phyloP scores from a whole-genome alignment of 2,888 invertebrate genomes.

The Limnephilus auricula region DNA sequence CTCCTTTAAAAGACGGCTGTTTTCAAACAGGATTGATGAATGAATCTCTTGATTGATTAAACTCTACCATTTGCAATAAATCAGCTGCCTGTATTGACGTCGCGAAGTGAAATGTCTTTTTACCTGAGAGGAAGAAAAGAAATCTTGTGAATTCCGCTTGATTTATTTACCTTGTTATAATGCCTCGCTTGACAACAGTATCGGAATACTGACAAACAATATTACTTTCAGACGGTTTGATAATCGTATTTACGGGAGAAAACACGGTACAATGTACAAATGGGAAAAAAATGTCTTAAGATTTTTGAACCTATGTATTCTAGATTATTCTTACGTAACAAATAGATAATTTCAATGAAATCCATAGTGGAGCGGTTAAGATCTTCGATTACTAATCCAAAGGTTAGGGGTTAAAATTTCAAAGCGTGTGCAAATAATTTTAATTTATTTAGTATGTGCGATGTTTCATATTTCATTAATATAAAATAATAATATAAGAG shows the following conservation, averaged over 20 bases:
- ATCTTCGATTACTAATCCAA: too few relatives aligned
- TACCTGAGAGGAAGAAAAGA: not conserved
- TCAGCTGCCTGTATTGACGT: not conserved
- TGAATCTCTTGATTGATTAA: not conserved
- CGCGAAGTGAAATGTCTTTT: conserved; percentile 2
- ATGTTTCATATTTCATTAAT: too few relatives aligned
- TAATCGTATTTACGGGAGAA: not conserved
- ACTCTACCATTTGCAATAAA: not conserved
- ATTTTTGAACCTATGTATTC: not conserved
- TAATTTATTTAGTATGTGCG: too few relatives aligned
- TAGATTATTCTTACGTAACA: too few relatives aligned
- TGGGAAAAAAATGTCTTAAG: not conserved
- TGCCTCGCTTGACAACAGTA: not conserved
- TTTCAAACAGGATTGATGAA: not conserved
- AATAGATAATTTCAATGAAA: too few relatives aligned
- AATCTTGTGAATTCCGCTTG: not conserved
- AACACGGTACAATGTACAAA: not conserved
- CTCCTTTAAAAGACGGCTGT: not conserved
- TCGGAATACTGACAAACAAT: conserved; percentile 2
- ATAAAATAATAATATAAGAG: too few relatives aligned
- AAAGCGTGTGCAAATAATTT: too few relatives aligned
- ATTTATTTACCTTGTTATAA: not conserved
- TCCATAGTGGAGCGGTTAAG: too few relatives aligned
- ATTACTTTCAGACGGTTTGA: not conserved
- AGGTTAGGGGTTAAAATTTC: too few relatives aligned